Evolutionary conservation across 2,888 invertebrate genomes (phyloP).

Genomic region (Crossocerus cetratus): DNA sequence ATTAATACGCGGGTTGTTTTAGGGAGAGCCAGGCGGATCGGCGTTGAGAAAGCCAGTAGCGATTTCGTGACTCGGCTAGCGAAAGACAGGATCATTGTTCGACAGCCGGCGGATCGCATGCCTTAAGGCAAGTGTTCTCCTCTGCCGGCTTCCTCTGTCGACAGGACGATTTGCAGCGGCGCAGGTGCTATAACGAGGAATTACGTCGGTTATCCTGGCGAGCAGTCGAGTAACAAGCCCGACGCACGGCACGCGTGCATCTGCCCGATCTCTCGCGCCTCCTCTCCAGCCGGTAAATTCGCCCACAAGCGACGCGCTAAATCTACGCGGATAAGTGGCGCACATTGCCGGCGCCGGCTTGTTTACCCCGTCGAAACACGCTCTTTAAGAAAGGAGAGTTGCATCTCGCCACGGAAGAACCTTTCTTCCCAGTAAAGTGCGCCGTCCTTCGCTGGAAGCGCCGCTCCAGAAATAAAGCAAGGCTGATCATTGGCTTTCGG

Average conservation of each 20-base stretch:
- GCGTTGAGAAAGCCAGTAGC: no score
- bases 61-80: no score
- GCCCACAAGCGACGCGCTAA: slow-evolving; percentile 30
- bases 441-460: no score
- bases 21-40: no score
- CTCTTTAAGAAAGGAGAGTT: slow-evolving; percentile 3
- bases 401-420: no score
- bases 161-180: slow-evolving; percentile 17
- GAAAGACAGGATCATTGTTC: no score
- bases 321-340: slow-evolving; percentile 40
- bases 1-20: no score
- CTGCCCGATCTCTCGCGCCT: slow-evolving; percentile 11
- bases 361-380: slow-evolving; percentile 39
- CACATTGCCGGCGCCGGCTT: slow-evolving; percentile 21
- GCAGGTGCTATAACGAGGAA: slow-evolving; percentile 17
- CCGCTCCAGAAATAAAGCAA: no score
- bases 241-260: slow-evolving; percentile 29
- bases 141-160: background rate
- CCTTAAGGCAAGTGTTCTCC: background rate
- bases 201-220: slow-evolving; percentile 19
- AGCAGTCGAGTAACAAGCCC: slow-evolving; percentile 14
- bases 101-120: no score
- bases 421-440: no score
- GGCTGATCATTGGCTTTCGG: no score
- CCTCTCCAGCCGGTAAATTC: slow-evolving; percentile 37